phyloP scores from a whole-genome alignment of 2,797 vertebrate species.

The Microctenopoma stevenorrisi region DNA sequence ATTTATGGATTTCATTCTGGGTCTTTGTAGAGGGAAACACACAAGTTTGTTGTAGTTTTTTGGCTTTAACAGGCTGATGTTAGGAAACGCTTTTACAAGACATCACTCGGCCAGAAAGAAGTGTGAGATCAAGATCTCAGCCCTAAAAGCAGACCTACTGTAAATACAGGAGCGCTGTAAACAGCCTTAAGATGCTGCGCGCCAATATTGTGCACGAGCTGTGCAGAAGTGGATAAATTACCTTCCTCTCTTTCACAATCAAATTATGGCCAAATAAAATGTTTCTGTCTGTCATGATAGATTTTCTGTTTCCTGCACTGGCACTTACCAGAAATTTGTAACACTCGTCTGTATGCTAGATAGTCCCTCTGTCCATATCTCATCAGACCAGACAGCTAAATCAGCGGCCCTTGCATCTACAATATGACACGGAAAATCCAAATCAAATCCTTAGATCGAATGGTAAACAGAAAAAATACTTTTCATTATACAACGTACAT shows the following conservation, averaged over 20 bases:
- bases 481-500: background rate
- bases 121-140: slow-evolving; percentile 24
- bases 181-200: slow-evolving; percentile 15
- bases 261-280: slow-evolving; percentile 38
- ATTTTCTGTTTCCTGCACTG: slow-evolving; percentile 25
- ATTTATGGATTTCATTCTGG: slow-evolving; percentile 36
- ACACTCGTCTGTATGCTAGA: slow-evolving; percentile 8
- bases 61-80: background rate
- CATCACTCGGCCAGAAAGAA: slow-evolving; percentile 9
- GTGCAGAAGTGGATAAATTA: slow-evolving; percentile 17
- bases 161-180: slow-evolving; percentile 23
- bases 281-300: slow-evolving; percentile 24
- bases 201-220: slow-evolving; percentile 10
- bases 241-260: slow-evolving; percentile 29
- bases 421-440: background rate
- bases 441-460: background rate
- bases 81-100: slow-evolving; percentile 21
- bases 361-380: slow-evolving; percentile 1
- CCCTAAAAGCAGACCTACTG: slow-evolving; percentile 27
- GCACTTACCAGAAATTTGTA: slow-evolving; percentile 25
- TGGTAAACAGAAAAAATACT: background rate
- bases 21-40: slow-evolving; percentile 26
- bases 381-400: slow-evolving; percentile 1
- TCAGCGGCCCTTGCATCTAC: background rate
- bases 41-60: slow-evolving; percentile 21